A percentile compares a stretch with the other conserved stretches of the same genome.
These are phyloP conservation scores for Malurus alboscapulatus DNA, from an alignment of 2,113 vertebrate species.

Conservation along the genomic window DNA sequence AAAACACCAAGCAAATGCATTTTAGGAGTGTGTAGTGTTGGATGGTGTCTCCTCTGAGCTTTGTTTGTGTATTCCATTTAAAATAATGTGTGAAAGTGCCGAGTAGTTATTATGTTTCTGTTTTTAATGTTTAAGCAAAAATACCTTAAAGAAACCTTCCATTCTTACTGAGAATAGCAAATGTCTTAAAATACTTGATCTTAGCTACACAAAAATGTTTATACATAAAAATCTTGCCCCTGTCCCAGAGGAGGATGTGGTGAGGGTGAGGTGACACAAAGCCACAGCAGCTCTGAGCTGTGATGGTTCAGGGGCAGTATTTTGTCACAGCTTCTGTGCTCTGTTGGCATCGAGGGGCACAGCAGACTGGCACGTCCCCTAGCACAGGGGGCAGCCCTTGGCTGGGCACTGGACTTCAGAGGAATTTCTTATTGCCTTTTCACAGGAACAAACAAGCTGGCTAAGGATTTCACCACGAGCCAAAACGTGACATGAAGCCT, in stretches of 20 bases:
- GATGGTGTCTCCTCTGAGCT: neutral
- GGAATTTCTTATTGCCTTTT: neutral
- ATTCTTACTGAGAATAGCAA: neutral
- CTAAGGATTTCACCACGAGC: neutral
- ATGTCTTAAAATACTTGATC: neutral
- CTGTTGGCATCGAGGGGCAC: accelerated
- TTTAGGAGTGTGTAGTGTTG: neutral
- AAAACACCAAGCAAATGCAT: neutral
- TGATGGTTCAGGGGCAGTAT: accelerated
- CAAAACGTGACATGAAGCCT: neutral
- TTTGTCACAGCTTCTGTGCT: neutral
- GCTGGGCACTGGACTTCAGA: neutral
- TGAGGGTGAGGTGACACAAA: neutral
- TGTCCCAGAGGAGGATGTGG: accelerated
- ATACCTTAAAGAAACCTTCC: neutral
- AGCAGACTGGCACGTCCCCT: neutral
- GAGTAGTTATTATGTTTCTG: neutral
- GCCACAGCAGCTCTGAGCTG: neutral
- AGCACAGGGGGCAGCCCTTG: neutral
- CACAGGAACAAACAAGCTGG: neutral
- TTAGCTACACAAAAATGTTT: neutral
- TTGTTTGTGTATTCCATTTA: neutral
- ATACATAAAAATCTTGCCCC: neutral
- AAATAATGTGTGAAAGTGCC: neutral
- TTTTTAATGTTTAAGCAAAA: neutral